Conservation (phyloP, 2,113 vertebrate species). For the Mirounga angustirostris region DNA sequence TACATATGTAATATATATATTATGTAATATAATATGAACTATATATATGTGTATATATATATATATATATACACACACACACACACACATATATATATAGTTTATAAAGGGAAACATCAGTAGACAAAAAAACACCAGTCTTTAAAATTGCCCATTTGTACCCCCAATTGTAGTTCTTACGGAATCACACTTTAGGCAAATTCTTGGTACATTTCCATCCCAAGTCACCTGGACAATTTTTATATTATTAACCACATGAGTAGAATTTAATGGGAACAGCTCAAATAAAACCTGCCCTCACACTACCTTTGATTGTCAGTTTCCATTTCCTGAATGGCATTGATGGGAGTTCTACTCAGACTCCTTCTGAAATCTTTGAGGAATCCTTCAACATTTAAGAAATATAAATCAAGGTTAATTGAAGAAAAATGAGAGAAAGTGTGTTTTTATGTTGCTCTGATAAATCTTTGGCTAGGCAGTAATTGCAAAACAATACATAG, state of each 20-base stretch:
- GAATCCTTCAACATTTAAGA: slow-evolving; percentile 58
- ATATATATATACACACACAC: neutral
- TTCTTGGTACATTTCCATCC: slow-evolving; percentile 43
- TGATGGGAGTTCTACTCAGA: slow-evolving; percentile 33
- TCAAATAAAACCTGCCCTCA: slow-evolving; percentile 64
- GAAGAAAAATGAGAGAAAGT: slow-evolving; percentile 74
- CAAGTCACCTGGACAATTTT: slow-evolving; percentile 58
- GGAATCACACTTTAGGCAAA: slow-evolving; percentile 41
- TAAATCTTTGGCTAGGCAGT: slow-evolving; percentile 56
- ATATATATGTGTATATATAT: fast-evolving
- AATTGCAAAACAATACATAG: slow-evolving; percentile 73
- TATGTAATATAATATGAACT: too few species aligned
- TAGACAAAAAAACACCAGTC: neutral
- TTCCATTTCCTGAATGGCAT: slow-evolving; percentile 67
- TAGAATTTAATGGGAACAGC: slow-evolving; percentile 69
- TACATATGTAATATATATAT: neutral
- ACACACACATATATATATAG: neutral
- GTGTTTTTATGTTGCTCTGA: slow-evolving; percentile 75
- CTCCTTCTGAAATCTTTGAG: slow-evolving; percentile 54
- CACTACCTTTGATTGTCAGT: slow-evolving; percentile 51
- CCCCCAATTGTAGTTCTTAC: neutral
- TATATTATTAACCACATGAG: slow-evolving; percentile 60
- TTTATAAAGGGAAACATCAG: slow-evolving; percentile 20
- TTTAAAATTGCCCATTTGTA: slow-evolving; percentile 13
- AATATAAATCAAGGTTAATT: slow-evolving; percentile 77